Evolutionary conservation across 1,140 invertebrate species (phyloP), one percentile per base, ranked within the genome.

Genomic region (Drosophila elegans): DNA sequence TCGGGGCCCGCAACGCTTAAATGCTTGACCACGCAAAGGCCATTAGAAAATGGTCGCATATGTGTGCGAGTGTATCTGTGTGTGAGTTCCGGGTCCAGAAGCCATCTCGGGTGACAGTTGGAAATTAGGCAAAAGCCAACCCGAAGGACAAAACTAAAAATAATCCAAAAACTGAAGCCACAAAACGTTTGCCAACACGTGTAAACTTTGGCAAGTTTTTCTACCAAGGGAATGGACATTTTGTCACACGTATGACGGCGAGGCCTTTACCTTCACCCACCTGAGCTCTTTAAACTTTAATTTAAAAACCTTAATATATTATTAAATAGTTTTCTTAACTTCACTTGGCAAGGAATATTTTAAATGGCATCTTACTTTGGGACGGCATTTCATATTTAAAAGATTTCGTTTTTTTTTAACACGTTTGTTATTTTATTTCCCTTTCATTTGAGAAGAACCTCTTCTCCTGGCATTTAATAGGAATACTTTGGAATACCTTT

Each of bases 1-100:
- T 60, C 46, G 52, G 67, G 63, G 44, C 68, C 74, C 69, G 62
- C 59, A 56, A 76, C 78, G 77, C 85, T 89, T 89, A 89, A 89
- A 89, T 84, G 84, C 84, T 90, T 89, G 84, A 89, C 84, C 84
- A 89, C 84, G 85, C 89, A 89, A 89, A 84, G 77, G 85, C 77
- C 84, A 89, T 89, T 90, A 89, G 69, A 80, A 89, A 88, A 82
- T 75, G 82, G 83, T 53, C 82, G 77, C 57, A 51, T 62, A 29
- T 46, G 48, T 36, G 11, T 34, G 13, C 21, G 34, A 44, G 21
- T 63, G 56, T 53, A 27, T 56, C 29, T 56, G 36, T 46, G 29
- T 12, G 36, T 61, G 57, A 60, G 38, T 71, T 46, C 34, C 36
- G 21, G 44, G 41, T 42, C 27, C 54, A 77, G 73, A 82, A 69